A percentile compares a stretch with the other conserved stretches of the same genome.
Evolutionary conservation across 2,888 invertebrate genomes (phyloP).

Genomic region (Pristionchus japonicus): DNA sequence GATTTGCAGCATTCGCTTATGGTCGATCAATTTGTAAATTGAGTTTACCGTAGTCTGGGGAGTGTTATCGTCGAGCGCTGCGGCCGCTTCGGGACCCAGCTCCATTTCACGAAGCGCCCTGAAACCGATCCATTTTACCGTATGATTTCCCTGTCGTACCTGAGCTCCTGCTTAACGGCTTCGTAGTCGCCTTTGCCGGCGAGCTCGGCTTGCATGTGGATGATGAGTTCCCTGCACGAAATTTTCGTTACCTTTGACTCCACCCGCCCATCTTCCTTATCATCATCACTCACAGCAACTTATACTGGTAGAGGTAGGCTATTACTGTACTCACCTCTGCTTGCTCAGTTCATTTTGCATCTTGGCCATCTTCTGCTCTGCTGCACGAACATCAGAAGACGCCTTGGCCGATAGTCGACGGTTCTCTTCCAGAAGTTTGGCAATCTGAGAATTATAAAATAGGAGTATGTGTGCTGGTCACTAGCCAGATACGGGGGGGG

Average conservation of each 20-base stretch:
- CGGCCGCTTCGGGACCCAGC: slow-evolving; percentile 60
- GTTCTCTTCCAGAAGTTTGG: slow-evolving; percentile 51
- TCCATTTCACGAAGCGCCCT: slow-evolving; percentile 64
- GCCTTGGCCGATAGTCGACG: slow-evolving; percentile 39
- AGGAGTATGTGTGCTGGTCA: too few relatives aligned
- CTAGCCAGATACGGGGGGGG: too few relatives aligned
- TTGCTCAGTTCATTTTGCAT: slow-evolving; percentile 35
- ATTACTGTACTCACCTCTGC: slow-evolving; percentile 82
- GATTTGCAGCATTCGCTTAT: too few relatives aligned
- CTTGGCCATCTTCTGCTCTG: slow-evolving; percentile 91
- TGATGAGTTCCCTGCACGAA: slow-evolving; percentile 44
- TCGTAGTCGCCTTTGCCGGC: slow-evolving; percentile 83
- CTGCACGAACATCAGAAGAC: slow-evolving; percentile 78
- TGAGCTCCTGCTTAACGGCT: slow-evolving; percentile 90
- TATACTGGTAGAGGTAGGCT: too few relatives aligned
- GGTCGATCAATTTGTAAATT: too few relatives aligned
- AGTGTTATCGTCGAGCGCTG: slow-evolving; percentile 36
- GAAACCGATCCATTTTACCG: slow-evolving; percentile 31
- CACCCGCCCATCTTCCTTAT: neutral
- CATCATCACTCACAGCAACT: too few relatives aligned
- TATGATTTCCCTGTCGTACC: slow-evolving; percentile 66
- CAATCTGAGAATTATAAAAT: slow-evolving; percentile 78
- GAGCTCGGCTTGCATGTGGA: slow-evolving; percentile 52
- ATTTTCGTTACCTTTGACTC: slow-evolving; percentile 14
- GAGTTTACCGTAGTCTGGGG: slow-evolving; percentile 46